phyloP scores from a whole-genome alignment of 2,888 invertebrate species.

The Hirudinaria manillensis region DNA sequence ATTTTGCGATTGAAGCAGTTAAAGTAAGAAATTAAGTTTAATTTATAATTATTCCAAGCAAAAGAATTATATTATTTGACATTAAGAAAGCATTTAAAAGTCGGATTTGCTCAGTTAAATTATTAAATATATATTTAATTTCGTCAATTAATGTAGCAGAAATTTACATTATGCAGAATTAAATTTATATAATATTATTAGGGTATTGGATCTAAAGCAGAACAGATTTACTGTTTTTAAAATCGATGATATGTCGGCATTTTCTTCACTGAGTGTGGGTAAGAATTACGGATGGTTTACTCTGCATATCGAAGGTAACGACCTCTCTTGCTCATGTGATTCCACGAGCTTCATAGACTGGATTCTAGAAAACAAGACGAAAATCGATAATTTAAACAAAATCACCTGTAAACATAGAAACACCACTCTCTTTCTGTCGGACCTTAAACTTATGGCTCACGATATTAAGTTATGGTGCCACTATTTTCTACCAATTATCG shows the following conservation, averaged over 20 bases:
- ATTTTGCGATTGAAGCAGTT: conserved; percentile 5
- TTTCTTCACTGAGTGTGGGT: background rate
- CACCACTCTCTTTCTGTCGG: background rate
- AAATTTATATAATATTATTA: background rate
- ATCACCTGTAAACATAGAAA: background rate
- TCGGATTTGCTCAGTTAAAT: no score
- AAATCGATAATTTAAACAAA: background rate
- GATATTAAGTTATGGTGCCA: background rate
- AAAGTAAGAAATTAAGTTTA: background rate
- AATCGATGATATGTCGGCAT: background rate
- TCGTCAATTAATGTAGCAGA: no score
- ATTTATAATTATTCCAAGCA: no score
- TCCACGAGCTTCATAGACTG: background rate
- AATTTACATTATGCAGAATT: background rate
- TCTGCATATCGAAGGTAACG: background rate
- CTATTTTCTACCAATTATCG: background rate
- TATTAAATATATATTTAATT: no score
- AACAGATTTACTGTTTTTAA: background rate
- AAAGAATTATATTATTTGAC: no score
- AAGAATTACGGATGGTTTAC: background rate
- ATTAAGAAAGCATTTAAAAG: no score
- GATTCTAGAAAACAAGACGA: background rate
- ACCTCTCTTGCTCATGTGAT: background rate
- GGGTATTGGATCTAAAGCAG: background rate
- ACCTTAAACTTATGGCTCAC: background rate